phyloP scores from a whole-genome alignment of 2,888 invertebrate species.

The Ceratothoa steindachneri region DNA sequence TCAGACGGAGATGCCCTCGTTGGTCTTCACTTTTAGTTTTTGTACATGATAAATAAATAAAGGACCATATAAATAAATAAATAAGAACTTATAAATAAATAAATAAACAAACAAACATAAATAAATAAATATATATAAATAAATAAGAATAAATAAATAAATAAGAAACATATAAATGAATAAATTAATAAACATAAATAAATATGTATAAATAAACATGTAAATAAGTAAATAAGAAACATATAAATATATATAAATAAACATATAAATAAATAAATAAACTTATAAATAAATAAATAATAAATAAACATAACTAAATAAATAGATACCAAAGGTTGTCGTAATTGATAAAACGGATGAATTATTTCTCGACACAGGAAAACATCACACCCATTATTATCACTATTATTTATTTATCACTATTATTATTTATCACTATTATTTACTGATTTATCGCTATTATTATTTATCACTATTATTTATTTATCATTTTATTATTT shows the following conservation, averaged over 20 bases:
- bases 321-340: too few relatives aligned
- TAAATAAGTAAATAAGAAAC: constrained; percentile 18
- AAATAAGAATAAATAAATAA: constrained; percentile 14
- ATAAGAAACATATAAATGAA: not conserved
- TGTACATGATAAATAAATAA: too few relatives aligned
- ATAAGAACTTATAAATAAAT: not conserved
- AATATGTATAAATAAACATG: constrained; percentile 14
- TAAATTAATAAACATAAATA: not conserved
- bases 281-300: not conserved
- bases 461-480: too few relatives aligned
- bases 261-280: not conserved
- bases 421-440: too few relatives aligned
- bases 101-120: constrained; percentile 5
- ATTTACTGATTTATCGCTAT: too few relatives aligned
- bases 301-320: constrained; percentile 1
- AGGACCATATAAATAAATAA: not conserved
- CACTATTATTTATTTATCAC: too few relatives aligned
- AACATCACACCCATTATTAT: too few relatives aligned
- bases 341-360: too few relatives aligned
- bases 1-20: too few relatives aligned
- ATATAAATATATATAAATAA: constrained; percentile 21
- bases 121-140: constrained; percentile 15
- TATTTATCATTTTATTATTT: too few relatives aligned
- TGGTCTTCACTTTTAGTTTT: too few relatives aligned
- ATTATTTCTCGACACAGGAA: too few relatives aligned